phyloP scores from a whole-genome alignment of 2,797 vertebrate genomes.

The Alauda arvensis region DNA sequence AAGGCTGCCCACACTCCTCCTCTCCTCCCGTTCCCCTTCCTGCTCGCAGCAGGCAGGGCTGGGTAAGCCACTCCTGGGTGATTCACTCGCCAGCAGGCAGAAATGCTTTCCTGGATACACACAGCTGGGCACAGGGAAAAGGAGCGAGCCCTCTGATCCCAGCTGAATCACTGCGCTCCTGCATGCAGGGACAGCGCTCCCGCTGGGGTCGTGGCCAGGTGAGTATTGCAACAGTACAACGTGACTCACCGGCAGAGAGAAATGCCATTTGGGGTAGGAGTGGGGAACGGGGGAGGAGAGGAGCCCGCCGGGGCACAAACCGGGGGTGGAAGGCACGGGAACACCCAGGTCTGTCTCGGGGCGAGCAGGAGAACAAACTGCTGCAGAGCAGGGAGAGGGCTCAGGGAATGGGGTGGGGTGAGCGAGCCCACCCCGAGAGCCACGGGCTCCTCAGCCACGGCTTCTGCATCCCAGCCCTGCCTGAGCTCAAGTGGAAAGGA shows the following conservation, averaged over 20 bases:
- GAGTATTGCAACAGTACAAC: conserved; percentile 18
- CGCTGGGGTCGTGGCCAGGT: conserved; percentile 41
- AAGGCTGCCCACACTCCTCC: background rate
- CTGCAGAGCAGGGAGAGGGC: background rate
- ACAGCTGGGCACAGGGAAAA: conserved; percentile 28
- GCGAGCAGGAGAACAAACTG: background rate
- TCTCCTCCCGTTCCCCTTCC: background rate
- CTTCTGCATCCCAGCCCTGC: background rate
- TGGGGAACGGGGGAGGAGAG: background rate
- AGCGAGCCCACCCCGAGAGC: rapidly evolving
- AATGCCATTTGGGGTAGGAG: conserved; percentile 19
- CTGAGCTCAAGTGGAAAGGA: background rate
- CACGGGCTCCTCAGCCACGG: rapidly evolving
- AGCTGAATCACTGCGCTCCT: conserved; percentile 49
- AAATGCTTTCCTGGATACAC: conserved; percentile 48
- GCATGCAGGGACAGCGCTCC: conserved; percentile 47
- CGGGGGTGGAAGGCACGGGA: background rate
- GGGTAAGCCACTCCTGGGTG: conserved; percentile 61
- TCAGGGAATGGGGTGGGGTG: rapidly evolving
- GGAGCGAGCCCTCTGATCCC: background rate
- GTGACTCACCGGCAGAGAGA: background rate
- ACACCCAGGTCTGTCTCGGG: background rate
- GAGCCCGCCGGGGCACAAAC: background rate
- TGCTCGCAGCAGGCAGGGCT: background rate
- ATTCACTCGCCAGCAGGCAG: conserved; percentile 60